Percentiles rank a stretch among this genome's conserved stretches.
Evolutionary conservation across 2,888 invertebrate species (phyloP).

Genomic region (Melikaiella ostensackeni): DNA sequence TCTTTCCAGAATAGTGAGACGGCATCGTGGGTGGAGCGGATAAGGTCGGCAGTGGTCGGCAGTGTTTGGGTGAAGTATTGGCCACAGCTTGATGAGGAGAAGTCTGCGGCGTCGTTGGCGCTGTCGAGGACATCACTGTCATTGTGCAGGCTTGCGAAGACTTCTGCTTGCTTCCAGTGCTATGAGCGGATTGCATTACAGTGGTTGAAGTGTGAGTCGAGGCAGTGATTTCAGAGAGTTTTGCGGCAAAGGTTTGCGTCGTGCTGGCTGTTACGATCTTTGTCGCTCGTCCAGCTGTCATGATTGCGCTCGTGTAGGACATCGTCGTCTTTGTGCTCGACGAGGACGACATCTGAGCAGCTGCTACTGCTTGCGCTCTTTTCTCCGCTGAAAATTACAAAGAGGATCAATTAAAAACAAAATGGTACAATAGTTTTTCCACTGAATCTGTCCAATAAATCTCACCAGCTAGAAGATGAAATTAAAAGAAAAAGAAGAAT

Average conservation of each 20-base stretch:
- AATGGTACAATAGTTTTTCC: constrained; percentile 9
- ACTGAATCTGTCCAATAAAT: not conserved
- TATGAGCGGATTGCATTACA: constrained; percentile 66
- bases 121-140: constrained; percentile 66
- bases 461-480: constrained; percentile 25
- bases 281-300: constrained; percentile 78
- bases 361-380: constrained; percentile 75
- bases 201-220: constrained; percentile 66
- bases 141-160: constrained; percentile 63
- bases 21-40: constrained; percentile 70
- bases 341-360: constrained; percentile 74
- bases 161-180: constrained; percentile 63
- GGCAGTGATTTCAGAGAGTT: constrained; percentile 81
- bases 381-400: constrained; percentile 76
- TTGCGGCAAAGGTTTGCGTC: constrained; percentile 87
- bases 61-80: constrained; percentile 74
- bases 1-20: constrained; percentile 65
- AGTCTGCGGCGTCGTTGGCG: constrained; percentile 66
- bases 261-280: constrained; percentile 79
- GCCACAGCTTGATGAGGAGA: constrained; percentile 65
- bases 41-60: constrained; percentile 73
- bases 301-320: constrained; percentile 80
- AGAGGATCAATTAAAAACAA: not conserved
- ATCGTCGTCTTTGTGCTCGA: constrained; percentile 80
- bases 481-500: constrained; percentile 47